phyloP scores from a whole-genome alignment of 2,888 invertebrate species.

The Platycnemis pennipes region DNA sequence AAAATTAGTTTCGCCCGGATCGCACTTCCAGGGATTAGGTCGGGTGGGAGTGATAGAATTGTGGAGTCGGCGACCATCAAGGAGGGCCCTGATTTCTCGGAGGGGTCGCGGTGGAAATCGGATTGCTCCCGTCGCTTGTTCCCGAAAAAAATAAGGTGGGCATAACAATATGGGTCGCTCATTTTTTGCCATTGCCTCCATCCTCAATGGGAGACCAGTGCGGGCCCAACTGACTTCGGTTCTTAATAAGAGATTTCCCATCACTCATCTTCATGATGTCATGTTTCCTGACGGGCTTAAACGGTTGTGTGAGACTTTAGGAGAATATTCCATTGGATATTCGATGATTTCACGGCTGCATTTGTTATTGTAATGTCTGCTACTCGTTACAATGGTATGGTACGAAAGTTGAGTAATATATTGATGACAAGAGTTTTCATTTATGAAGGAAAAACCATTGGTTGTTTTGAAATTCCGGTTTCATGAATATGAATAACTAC shows the following conservation, averaged over 20 bases:
- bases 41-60: not conserved
- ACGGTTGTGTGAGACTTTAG: too few relatives aligned
- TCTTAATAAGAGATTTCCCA: not conserved
- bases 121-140: not conserved
- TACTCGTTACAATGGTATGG: too few relatives aligned
- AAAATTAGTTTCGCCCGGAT: slow-evolving; percentile 37
- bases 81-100: not conserved
- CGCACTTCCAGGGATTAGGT: not conserved
- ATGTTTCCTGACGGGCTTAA: too few relatives aligned
- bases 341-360: too few relatives aligned
- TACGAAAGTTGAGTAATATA: too few relatives aligned
- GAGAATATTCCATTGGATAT: too few relatives aligned
- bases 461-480: too few relatives aligned
- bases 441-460: too few relatives aligned
- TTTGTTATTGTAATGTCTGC: too few relatives aligned
- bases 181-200: not conserved
- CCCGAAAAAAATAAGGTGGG: not conserved
- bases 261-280: too few relatives aligned
- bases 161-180: not conserved
- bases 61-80: not conserved
- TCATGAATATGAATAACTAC: too few relatives aligned
- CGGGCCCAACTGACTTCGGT: not conserved
- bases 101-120: not conserved
- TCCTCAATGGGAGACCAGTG: not conserved
- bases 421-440: too few relatives aligned